Evolutionary conservation across 2,113 vertebrate genomes (phyloP).

Genomic region (Brachypteracias leptosomus): DNA sequence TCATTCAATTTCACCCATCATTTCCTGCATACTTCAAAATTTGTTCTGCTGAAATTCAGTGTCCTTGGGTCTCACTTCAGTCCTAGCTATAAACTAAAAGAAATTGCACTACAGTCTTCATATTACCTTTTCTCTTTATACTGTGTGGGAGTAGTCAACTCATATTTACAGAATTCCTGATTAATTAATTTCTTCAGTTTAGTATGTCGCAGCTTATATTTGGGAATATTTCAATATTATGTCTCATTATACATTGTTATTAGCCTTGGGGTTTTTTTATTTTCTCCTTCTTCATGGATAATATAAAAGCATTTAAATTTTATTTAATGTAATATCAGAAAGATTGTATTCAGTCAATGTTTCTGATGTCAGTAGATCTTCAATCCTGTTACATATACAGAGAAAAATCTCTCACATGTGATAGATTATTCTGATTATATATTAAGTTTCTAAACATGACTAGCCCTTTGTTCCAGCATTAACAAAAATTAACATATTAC

Average conservation of each 20-base stretch:
- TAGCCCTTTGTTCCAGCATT: neutral
- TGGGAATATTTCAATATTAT: neutral
- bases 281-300: neutral
- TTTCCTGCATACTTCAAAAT: constrained; percentile 35
- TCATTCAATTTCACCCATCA: constrained; percentile 57
- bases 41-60: constrained; percentile 31
- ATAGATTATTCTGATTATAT: neutral
- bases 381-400: neutral
- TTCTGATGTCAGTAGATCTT: neutral
- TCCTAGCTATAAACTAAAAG: neutral
- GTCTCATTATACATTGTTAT: neutral
- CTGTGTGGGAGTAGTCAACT: neutral
- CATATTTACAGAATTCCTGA: neutral
- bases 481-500: neutral
- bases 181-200: neutral
- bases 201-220: neutral
- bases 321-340: neutral
- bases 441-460: neutral
- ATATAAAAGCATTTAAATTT: neutral
- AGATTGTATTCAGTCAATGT: neutral
- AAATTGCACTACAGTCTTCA: neutral
- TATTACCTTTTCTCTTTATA: neutral
- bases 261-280: neutral
- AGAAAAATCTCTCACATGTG: neutral
- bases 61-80: neutral